A percentile compares a stretch with the other conserved stretches of the same genome.
Evolutionary conservation across 2,113 vertebrate genomes (phyloP).

Genomic region (Xiphophorus maculatus): DNA sequence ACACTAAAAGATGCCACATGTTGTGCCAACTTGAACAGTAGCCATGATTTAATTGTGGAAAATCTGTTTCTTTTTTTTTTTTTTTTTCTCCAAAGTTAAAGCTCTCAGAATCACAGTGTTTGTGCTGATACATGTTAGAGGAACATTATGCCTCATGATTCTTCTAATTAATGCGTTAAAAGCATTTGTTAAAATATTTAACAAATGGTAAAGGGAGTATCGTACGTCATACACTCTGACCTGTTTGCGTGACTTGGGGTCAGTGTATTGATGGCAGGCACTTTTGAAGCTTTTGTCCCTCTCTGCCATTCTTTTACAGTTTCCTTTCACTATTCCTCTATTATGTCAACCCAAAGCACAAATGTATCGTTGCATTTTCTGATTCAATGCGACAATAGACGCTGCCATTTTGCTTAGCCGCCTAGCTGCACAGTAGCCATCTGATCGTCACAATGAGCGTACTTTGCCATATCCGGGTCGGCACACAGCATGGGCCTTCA

Average conservation of each 20-base stretch:
- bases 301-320: slow-evolving; percentile 71
- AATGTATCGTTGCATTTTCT: slow-evolving; percentile 77
- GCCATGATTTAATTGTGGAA: slow-evolving; percentile 41
- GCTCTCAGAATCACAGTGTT: slow-evolving; percentile 25
- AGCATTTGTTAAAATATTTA: slow-evolving; percentile 28
- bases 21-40: slow-evolving; percentile 24
- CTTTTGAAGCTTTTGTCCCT: slow-evolving; percentile 70
- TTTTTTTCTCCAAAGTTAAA: slow-evolving; percentile 21
- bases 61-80: slow-evolving; percentile 34
- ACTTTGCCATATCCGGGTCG: slow-evolving; percentile 69
- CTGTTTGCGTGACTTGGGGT: slow-evolving; percentile 65
- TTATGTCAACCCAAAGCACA: slow-evolving; percentile 65
- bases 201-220: slow-evolving; percentile 8
- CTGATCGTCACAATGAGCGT: slow-evolving; percentile 71
- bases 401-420: slow-evolving; percentile 63
- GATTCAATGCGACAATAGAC: slow-evolving; percentile 69
- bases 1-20: slow-evolving; percentile 6
- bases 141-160: slow-evolving; percentile 6
- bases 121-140: slow-evolving; percentile 13
- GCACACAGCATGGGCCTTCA: slow-evolving; percentile 70
- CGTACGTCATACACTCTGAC: slow-evolving; percentile 27
- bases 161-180: slow-evolving; percentile 17
- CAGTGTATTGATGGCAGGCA: slow-evolving; percentile 46
- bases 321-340: slow-evolving; percentile 66
- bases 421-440: slow-evolving; percentile 60